phyloP scores from a whole-genome alignment of 1,140 invertebrate genomes.

The Galleria mellonella region DNA sequence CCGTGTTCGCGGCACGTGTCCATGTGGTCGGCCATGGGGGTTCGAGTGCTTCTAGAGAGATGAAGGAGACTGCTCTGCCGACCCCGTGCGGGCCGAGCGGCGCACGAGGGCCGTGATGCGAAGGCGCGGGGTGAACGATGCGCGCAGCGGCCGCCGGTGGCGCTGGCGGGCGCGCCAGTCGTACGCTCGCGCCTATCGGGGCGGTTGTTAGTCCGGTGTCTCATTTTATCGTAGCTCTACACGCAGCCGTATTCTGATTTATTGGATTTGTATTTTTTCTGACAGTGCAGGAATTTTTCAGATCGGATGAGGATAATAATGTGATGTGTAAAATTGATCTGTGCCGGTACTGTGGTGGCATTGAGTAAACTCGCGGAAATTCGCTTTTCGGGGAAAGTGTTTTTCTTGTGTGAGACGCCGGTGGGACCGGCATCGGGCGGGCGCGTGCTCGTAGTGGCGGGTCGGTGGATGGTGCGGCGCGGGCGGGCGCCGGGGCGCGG shows the following conservation, averaged over 20 bases:
- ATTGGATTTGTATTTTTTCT: constrained; percentile 23
- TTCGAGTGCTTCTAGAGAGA: constrained; percentile 23
- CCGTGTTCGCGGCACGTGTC: constrained; percentile 53
- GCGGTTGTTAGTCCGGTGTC: constrained; percentile 30
- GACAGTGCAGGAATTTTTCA: constrained; percentile 14
- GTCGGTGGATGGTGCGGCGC: constrained; percentile 63
- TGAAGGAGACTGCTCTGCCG: constrained; percentile 47
- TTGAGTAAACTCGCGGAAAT: constrained; percentile 24
- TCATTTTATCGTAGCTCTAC: constrained; percentile 25
- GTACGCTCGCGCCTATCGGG: constrained; percentile 44
- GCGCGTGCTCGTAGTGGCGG: constrained; percentile 45
- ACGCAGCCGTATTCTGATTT: constrained; percentile 22
- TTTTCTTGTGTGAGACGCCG: constrained; percentile 41
- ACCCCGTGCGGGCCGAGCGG: constrained; percentile 22
- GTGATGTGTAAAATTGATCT: constrained; percentile 30
- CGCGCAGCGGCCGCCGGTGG: constrained; percentile 21
- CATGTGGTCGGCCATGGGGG: constrained; percentile 30
- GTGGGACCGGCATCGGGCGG: constrained; percentile 21
- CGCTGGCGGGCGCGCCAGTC: constrained; percentile 41
- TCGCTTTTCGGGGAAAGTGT: constrained; percentile 46
- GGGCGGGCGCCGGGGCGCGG: constrained; percentile 66
- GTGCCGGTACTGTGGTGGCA: constrained; percentile 22
- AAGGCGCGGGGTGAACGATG: constrained; percentile 30
- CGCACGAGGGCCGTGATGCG: constrained; percentile 13
- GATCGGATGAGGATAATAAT: constrained; percentile 18